Evolutionary conservation across 2,888 invertebrate genomes (phyloP), one percentile per base, ranked within the genome.

Genomic region (Tridacna crocea): DNA sequence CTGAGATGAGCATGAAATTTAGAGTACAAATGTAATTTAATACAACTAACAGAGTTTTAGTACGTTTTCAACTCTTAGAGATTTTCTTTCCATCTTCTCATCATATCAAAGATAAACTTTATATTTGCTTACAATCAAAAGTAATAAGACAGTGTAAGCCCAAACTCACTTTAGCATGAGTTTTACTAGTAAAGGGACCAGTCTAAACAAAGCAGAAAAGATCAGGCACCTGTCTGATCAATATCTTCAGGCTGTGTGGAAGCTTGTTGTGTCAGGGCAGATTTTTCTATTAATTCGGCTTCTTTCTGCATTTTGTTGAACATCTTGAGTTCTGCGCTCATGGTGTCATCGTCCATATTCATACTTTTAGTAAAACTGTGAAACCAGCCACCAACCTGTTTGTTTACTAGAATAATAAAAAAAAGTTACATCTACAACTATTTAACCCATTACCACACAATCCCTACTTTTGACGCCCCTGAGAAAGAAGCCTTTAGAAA

Each of bases 251-350:
- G 26, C 19, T 80, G 60, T 24, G 77, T 75, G 24, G 83, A 68
- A 60, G 74, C 27, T 36, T 19, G 51, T 0, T 26, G 72, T 17
- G 63, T 48, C 15, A 82, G 36, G 24, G 86, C 75, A 76, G 82
- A 80, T 63, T 83, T 82, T 77, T 88, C 83, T 24, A 83, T 74
- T 68, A 83, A 80, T 68, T 90, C 87, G 13, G 90, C 90, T 75
- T 90, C 90, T 60, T 85, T 89, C 79, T 91, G 89, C 84, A 92
- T 88, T 51, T 87, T 89, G 80, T 91, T 87, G 36, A 92, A 80
- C 88, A 90, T 90, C 79, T 91, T 89, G 58, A 92, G 87, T 74
- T 92, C 92, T 11, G 91, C 91, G 77, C 87, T 88, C 84, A 92
- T 84, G 47, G 87, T 84, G 48, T 90, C 90, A 66, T 84, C 86